Evolutionary conservation across 2,113 vertebrate species (phyloP), one percentile per base, ranked within the genome.

Genomic region (Deroptyus accipitrinus): DNA sequence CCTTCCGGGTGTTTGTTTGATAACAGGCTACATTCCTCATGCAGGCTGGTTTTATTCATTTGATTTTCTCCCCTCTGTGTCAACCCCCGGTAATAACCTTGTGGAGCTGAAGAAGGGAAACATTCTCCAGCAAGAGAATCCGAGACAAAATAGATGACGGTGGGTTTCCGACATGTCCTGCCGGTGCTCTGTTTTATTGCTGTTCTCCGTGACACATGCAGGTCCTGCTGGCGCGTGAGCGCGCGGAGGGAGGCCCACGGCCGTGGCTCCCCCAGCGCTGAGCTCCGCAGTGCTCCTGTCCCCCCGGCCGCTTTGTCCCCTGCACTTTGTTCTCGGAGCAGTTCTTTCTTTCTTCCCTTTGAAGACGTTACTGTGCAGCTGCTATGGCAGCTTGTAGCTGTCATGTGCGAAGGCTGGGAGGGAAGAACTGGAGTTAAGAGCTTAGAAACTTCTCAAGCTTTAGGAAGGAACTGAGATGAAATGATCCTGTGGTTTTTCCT

Each of bases 341-440:
- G 72, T 81, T 55, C 87, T 93, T 96, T 54, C 81, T 86, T 84
- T 44, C 23, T 94, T 97, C 92, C 80, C 90, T 94, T 94, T 93
- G 75, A 92, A 97, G 88, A 41, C 35, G 6, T 44, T 33, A 8
- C 77, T 79, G 66, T 48, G 90, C 95, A 95, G 97, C 97, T 96
- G 97, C 94, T 41, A 44, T 6, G 67, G 92, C 96, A 95, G 96
- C 95, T 95, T 82, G 92, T 35, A 68, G 70, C 78, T 96, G 70
- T 93, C 76, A 3, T 88, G 61, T n/a, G 74, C 96, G 81, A 83
- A 96, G 91, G 90, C 44, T 16, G 51, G 48, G 44, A 68, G 94
- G 80, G 75, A 23, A 86, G 80, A 88, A 42, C 64, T 67, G 68
- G 59, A 97, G 80, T 74, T 48, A 5, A 33, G 88, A 93, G 90